Conservation (phyloP, 2,113 vertebrate genomes). For the Oryzias melastigma region DNA sequence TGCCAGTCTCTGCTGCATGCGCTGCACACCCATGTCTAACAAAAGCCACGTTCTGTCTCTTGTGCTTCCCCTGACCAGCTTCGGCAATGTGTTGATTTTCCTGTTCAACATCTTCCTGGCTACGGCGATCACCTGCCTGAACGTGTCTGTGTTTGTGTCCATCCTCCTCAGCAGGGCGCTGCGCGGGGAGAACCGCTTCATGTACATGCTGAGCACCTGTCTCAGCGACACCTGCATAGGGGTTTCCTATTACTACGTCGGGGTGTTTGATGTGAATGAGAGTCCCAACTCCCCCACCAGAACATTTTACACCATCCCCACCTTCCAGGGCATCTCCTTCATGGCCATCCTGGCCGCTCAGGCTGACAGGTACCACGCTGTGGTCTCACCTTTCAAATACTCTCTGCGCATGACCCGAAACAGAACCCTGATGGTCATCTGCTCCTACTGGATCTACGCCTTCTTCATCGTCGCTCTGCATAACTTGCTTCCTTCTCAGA, state of each 20-base stretch:
- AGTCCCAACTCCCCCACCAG: constrained; percentile 54
- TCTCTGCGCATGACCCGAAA: constrained; percentile 67
- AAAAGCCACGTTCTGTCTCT: constrained; percentile 39
- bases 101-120: constrained; percentile 69
- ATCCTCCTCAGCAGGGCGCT: constrained; percentile 66
- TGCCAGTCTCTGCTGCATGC: neutral
- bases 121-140: constrained; percentile 69
- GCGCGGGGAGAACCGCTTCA: constrained; percentile 75
- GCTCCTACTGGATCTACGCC: constrained; percentile 73
- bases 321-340: constrained; percentile 78
- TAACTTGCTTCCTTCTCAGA: constrained; percentile 57
- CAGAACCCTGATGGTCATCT: constrained; percentile 68
- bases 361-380: constrained; percentile 77
- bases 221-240: constrained; percentile 77
- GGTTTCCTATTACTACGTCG: constrained; percentile 76
- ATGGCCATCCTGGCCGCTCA: constrained; percentile 79
- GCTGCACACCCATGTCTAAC: constrained; percentile 55
- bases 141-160: constrained; percentile 68
- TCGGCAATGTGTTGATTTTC: constrained; percentile 74
- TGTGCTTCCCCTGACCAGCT: constrained; percentile 66
- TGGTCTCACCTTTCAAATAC: constrained; percentile 71
- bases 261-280: constrained; percentile 72
- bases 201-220: constrained; percentile 83
- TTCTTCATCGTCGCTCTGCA: constrained; percentile 65
- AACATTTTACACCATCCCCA: constrained; percentile 70